A percentile compares a stretch with the other conserved stretches of the same genome.
Conservation (phyloP, 2,113 vertebrate species). For the Daubentonia madagascariensis region DNA sequence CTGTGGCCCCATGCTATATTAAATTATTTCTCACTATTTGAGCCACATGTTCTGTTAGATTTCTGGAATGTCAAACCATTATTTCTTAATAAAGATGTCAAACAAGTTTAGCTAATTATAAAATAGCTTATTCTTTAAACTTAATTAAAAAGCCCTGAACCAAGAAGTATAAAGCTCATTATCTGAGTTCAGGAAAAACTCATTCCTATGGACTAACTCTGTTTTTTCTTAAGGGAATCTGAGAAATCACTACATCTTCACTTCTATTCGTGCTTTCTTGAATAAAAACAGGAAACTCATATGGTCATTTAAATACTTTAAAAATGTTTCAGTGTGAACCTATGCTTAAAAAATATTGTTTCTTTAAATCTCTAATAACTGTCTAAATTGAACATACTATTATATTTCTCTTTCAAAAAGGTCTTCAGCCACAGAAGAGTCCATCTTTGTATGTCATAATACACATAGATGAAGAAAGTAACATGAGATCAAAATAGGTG, state of each 20-base stretch:
- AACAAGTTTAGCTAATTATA: background rate
- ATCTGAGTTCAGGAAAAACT: background rate
- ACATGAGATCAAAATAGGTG: background rate
- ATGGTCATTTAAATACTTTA: slow-evolving; percentile 27
- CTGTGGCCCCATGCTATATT: background rate
- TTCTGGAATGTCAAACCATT: slow-evolving; percentile 25
- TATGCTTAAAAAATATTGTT: background rate
- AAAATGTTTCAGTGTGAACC: background rate
- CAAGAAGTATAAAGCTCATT: background rate
- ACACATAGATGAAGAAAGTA: background rate
- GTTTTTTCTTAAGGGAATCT: background rate
- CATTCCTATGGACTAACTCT: background rate
- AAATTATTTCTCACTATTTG: slow-evolving; percentile 28
- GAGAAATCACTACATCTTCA: background rate
- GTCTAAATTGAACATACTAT: background rate
- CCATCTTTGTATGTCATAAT: background rate
- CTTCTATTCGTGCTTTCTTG: slow-evolving; percentile 8
- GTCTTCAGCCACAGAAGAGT: background rate
- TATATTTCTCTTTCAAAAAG: background rate
- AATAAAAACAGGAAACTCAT: background rate
- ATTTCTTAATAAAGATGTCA: background rate
- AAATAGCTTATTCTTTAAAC: background rate
- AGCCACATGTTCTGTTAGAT: background rate
- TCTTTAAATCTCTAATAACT: background rate
- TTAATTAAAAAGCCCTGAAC: background rate